Conservation (phyloP, 2,888 invertebrate genomes). For the Phalera bucephala region DNA sequence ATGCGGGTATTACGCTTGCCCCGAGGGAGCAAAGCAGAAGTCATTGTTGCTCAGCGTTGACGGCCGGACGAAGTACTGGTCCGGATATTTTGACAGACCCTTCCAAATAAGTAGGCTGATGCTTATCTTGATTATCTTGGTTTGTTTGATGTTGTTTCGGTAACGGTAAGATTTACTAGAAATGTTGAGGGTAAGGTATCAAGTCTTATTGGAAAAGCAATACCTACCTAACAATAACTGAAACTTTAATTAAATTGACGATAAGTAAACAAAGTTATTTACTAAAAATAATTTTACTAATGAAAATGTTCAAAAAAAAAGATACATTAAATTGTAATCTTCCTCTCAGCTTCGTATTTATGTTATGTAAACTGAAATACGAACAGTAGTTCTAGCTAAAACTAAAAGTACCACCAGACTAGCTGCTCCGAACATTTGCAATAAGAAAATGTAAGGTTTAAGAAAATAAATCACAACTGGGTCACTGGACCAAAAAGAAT, state of each 20-base stretch:
- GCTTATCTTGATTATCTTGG: not conserved
- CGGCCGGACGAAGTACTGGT: not conserved
- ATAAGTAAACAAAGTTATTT: too few relatives aligned
- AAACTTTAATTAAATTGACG: not conserved
- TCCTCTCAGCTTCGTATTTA: too few relatives aligned
- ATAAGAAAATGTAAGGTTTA: not conserved
- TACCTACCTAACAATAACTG: too few relatives aligned
- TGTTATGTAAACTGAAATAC: too few relatives aligned
- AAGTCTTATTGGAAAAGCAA: too few relatives aligned
- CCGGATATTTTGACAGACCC: constrained; percentile 1
- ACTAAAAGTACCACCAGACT: not conserved
- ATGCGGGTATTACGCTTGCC: constrained; percentile 34
- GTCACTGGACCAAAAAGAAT: constrained; percentile 23
- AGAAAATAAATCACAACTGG: constrained; percentile 13
- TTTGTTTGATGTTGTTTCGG: not conserved
- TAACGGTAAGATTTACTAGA: not conserved
- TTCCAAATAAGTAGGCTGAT: not conserved
- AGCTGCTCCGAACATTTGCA: not conserved
- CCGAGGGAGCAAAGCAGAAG: constrained; percentile 16
- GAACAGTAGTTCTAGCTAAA: not conserved
- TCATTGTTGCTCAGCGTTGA: constrained; percentile 21
- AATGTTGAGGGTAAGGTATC: not conserved
- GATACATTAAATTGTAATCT: too few relatives aligned
- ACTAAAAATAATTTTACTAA: too few relatives aligned
- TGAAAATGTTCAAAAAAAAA: too few relatives aligned